These are phyloP conservation scores for Eupsilia transversa DNA, from an alignment of 2,888 invertebrate species.

Conservation along the genomic window DNA sequence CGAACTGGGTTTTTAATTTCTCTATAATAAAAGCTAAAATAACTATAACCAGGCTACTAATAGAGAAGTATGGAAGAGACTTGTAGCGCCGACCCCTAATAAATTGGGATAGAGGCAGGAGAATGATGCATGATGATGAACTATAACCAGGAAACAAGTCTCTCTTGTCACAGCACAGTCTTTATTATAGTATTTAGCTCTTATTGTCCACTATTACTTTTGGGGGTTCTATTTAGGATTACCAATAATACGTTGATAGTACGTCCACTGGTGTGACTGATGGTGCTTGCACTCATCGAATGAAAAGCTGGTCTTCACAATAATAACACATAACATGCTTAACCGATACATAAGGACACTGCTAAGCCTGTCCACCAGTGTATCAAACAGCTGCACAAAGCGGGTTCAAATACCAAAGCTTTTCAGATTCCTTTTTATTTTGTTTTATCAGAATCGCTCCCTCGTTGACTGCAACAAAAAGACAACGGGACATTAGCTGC, in stretches of 20 bases:
- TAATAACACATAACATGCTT: background rate
- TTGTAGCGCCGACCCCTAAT: too few relatives aligned
- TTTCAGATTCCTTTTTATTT: slow-evolving; percentile 29
- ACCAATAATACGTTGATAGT: background rate
- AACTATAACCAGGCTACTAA: background rate
- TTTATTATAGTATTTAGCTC: background rate
- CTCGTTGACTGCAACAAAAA: slow-evolving; percentile 19
- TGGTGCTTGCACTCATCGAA: background rate
- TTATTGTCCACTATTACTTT: background rate
- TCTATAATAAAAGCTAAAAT: background rate
- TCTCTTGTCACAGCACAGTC: background rate
- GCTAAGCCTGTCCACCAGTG: background rate
- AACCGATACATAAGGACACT: background rate
- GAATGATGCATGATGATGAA: background rate
- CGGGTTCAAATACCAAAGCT: slow-evolving; percentile 39
- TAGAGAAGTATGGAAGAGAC: too few relatives aligned
- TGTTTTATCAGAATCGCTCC: slow-evolving; percentile 30
- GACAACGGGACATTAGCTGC: slow-evolving; percentile 27
- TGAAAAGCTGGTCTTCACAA: background rate
- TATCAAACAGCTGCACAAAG: slow-evolving; percentile 33
- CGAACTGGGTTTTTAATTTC: background rate
- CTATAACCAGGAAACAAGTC: background rate
- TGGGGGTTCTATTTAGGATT: too few relatives aligned
- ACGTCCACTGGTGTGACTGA: background rate
- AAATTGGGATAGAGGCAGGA: too few relatives aligned